Evolutionary conservation across 1,140 invertebrate genomes (phyloP).

Genomic region (Drosophila tristis): DNA sequence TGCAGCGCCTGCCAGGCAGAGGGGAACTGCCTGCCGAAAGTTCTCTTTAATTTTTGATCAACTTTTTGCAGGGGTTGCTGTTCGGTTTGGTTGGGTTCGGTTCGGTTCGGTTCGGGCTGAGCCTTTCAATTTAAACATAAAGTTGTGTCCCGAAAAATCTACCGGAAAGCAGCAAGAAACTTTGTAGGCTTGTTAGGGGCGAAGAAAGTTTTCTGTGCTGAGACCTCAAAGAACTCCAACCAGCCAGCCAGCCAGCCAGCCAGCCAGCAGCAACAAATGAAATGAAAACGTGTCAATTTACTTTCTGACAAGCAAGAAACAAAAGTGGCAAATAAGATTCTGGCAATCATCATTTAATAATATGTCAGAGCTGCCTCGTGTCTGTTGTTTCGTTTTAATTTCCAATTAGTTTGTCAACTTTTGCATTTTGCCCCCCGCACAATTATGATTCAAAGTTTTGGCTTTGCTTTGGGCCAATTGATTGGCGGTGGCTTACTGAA

Average conservation of each 20-base stretch:
- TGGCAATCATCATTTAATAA: not conserved
- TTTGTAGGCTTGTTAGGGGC: conserved; percentile 59
- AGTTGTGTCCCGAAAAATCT: conserved; percentile 24
- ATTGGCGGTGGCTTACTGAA: conserved; percentile 24
- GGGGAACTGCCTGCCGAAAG: conserved; percentile 15
- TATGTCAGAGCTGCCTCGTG: not conserved
- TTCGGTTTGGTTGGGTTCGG: too few relatives aligned
- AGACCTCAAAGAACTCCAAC: conserved; percentile 5
- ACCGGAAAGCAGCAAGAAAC: conserved; percentile 34
- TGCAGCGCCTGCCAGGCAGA: not conserved
- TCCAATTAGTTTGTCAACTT: conserved; percentile 45
- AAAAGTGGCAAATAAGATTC: conserved; percentile 11
- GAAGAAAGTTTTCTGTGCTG: conserved; percentile 35
- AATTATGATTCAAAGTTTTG: conserved; percentile 2
- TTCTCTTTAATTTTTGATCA: conserved; percentile 66
- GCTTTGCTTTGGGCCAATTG: conserved; percentile 8
- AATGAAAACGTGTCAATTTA: conserved; percentile 72
- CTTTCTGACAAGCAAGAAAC: conserved; percentile 43
- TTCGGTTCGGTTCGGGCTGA: not conserved
- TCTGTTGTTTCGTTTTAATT: conserved; percentile 35
- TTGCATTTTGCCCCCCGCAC: not conserved
- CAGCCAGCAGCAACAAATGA: conserved; percentile 51
- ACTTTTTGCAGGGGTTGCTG: conserved; percentile 21
- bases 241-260: not conserved
- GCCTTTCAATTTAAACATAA: conserved; percentile 32